These are phyloP conservation scores for Acrocephalus scirpaceus DNA, from an alignment of 2,797 vertebrate species.

Conservation along the genomic window DNA sequence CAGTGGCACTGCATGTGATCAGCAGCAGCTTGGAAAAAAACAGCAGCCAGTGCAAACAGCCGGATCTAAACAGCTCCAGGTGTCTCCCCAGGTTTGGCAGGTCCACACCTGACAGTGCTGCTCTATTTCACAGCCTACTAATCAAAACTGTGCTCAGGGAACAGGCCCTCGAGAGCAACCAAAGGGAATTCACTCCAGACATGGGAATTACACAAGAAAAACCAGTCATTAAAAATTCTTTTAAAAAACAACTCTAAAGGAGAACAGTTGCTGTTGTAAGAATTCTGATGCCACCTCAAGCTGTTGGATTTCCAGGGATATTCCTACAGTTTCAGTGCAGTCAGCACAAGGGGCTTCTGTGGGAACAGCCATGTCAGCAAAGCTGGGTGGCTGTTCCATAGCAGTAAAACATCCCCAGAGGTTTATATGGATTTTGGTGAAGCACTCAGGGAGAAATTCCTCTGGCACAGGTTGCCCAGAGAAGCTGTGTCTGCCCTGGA, in stretches of 20 bases:
- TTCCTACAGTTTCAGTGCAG: not conserved
- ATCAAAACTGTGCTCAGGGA: not conserved
- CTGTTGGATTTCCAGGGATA: not conserved
- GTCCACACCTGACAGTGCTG: not conserved
- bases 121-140: not conserved
- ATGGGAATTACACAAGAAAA: not conserved
- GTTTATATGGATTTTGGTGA: not conserved
- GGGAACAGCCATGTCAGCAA: accelerated
- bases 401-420: accelerated
- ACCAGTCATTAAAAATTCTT: not conserved
- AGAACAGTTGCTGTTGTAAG: not conserved
- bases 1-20: not conserved
- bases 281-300: accelerated
- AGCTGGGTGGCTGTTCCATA: not conserved
- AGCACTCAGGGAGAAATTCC: not conserved
- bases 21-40: not conserved
- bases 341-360: not conserved
- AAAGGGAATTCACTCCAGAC: not conserved
- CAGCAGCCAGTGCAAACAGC: not conserved
- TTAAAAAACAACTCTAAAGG: too few relatives aligned
- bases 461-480: not conserved
- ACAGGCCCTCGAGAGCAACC: not conserved
- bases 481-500: not conserved
- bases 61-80: not conserved
- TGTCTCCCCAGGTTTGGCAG: not conserved